These are phyloP conservation scores for Monoplex corrugatus DNA, from an alignment of 2,888 invertebrate species.

Conservation along the genomic window DNA sequence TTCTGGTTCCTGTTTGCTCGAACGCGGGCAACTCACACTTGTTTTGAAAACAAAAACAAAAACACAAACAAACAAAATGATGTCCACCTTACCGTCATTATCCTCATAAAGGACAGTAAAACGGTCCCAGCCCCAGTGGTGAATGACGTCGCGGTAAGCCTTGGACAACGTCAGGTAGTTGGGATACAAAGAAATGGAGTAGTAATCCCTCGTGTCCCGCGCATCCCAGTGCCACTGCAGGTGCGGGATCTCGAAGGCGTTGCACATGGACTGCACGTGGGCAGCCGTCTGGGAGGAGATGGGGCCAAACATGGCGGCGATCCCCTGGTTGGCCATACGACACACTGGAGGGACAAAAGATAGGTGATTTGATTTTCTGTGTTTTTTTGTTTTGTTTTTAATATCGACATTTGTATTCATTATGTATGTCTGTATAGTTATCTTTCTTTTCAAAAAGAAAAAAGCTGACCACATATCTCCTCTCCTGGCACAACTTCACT, in stretches of 20 bases:
- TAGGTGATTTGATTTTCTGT: too few relatives aligned
- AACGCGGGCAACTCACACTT: too few relatives aligned
- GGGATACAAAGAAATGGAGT: conserved; percentile 92
- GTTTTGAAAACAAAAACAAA: too few relatives aligned
- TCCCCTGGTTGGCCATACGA: conserved; percentile 89
- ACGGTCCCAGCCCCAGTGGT: conserved; percentile 89
- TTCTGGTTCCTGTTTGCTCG: too few relatives aligned
- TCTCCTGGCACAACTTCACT: too few relatives aligned
- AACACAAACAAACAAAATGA: too few relatives aligned
- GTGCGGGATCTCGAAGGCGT: conserved; percentile 92
- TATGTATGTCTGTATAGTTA: too few relatives aligned
- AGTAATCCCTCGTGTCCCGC: conserved; percentile 87
- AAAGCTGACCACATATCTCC: too few relatives aligned
- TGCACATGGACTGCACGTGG: conserved; percentile 92
- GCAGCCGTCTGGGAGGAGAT: conserved; percentile 86
- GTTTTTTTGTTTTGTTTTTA: too few relatives aligned
- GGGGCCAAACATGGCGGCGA: conserved; percentile 93
- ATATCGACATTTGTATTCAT: too few relatives aligned
- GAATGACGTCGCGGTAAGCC: conserved; percentile 90
- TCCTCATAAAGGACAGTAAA: conserved; percentile 94
- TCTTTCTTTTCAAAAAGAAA: too few relatives aligned
- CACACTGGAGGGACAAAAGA: too few relatives aligned
- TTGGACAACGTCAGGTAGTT: conserved; percentile 89
- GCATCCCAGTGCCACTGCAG: conserved; percentile 92
- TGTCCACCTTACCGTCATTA: conserved; percentile 86